These are phyloP conservation scores for Dendrophyllia cribrosa DNA, from an alignment of 64 coral and sea anemone species.

Conservation along the genomic window DNA sequence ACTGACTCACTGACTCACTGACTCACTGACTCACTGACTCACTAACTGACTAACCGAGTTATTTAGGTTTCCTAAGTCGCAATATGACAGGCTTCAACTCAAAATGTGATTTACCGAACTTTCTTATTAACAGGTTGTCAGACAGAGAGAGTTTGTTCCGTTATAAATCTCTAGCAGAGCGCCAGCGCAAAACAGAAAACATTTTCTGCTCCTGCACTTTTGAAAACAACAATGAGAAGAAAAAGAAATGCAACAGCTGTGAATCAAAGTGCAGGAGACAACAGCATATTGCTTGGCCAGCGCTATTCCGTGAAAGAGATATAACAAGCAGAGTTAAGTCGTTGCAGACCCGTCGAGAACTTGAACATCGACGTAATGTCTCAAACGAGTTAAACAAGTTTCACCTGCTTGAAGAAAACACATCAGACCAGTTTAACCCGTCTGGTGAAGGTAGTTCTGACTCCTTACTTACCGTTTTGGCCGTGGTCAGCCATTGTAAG, in stretches of 20 bases:
- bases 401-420: background rate
- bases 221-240: background rate
- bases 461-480: slow-evolving; percentile 7
- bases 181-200: background rate
- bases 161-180: background rate
- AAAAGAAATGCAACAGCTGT: background rate
- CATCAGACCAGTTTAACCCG: background rate
- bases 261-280: background rate
- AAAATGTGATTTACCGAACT: no score
- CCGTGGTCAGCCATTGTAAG: slow-evolving; percentile 53
- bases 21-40: no score
- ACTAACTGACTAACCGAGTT: no score
- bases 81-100: no score
- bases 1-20: no score
- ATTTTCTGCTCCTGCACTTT: background rate
- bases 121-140: background rate
- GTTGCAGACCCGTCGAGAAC: background rate
- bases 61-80: no score
- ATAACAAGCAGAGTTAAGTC: background rate
- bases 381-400: background rate
- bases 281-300: slow-evolving; percentile 11
- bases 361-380: background rate
- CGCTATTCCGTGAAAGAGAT: slow-evolving; percentile 5
- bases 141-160: slow-evolving; percentile 3
- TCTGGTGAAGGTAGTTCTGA: background rate